These are phyloP conservation scores for Mus spicilegus DNA, from an alignment of 2,113 vertebrate genomes.

Conservation along the genomic window DNA sequence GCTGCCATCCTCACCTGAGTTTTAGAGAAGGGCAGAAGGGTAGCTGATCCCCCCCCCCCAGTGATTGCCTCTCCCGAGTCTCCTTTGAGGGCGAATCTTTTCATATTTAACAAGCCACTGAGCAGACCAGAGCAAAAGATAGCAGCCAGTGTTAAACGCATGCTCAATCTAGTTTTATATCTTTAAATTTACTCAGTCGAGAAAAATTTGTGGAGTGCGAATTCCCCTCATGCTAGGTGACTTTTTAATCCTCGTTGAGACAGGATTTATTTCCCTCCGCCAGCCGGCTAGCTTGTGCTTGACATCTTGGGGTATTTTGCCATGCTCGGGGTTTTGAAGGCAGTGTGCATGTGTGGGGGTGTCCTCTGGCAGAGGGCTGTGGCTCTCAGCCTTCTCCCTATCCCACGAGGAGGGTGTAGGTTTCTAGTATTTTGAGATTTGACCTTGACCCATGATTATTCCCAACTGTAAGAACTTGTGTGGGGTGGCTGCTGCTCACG, in stretches of 20 bases:
- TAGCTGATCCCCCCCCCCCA: conserved; percentile 64
- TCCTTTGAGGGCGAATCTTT: conserved; percentile 85
- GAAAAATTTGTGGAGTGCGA: conserved; percentile 88
- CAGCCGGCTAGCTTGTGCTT: background rate
- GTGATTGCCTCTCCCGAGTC: conserved; percentile 69
- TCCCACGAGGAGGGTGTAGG: background rate
- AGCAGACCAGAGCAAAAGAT: conserved; percentile 86
- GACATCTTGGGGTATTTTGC: conserved; percentile 4
- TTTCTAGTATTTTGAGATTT: background rate
- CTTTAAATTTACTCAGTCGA: conserved; percentile 88
- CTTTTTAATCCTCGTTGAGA: conserved; percentile 83
- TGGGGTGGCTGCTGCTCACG: conserved; percentile 55
- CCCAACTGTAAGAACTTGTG: conserved; percentile 69
- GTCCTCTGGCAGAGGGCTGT: background rate
- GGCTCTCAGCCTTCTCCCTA: background rate
- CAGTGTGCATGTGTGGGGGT: background rate
- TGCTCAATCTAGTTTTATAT: conserved; percentile 90
- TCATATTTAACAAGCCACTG: conserved; percentile 89
- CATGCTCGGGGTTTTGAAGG: conserved; percentile 42
- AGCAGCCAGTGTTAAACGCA: conserved; percentile 87
- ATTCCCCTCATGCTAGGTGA: conserved; percentile 86
- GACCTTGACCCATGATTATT: conserved; percentile 71
- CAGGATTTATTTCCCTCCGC: conserved; percentile 84
- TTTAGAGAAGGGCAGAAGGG: conserved; percentile 22
- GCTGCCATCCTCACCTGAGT: conserved; percentile 72